These are phyloP conservation scores for Eleginops maclovinus DNA, from an alignment of 2,113 vertebrate species.

Conservation along the genomic window DNA sequence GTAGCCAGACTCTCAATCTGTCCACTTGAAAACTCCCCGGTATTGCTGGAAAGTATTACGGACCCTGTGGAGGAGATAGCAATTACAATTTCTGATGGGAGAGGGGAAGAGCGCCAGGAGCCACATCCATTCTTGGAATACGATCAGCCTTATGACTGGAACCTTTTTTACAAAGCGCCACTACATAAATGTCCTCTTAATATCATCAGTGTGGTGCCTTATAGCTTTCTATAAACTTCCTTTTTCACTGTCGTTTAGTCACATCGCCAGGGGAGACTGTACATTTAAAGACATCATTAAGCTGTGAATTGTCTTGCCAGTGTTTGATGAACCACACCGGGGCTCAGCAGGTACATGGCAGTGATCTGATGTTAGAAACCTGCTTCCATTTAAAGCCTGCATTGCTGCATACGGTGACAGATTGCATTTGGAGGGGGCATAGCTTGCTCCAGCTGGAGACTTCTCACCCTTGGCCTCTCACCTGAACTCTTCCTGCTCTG, in stretches of 20 bases:
- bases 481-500: conserved; percentile 68
- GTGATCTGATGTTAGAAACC: conserved; percentile 43
- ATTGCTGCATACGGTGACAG: conserved; percentile 62
- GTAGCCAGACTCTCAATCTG: conserved; percentile 78
- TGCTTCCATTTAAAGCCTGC: conserved; percentile 65
- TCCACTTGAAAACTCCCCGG: conserved; percentile 78
- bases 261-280: conserved; percentile 28
- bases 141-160: conserved; percentile 67
- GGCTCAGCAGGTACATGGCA: conserved; percentile 65
- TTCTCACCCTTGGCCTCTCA: conserved; percentile 67
- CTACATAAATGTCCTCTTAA: conserved; percentile 58
- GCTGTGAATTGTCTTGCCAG: conserved; percentile 50
- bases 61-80: conserved; percentile 73
- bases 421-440: conserved; percentile 65
- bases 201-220: conserved; percentile 25
- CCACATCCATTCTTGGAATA: conserved; percentile 64
- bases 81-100: conserved; percentile 75
- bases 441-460: conserved; percentile 72
- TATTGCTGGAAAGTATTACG: conserved; percentile 64
- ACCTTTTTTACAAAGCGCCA: conserved; percentile 60
- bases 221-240: conserved; percentile 9
- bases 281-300: conserved; percentile 56
- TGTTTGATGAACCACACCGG: conserved; percentile 53
- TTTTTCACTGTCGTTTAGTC: conserved; percentile 25
- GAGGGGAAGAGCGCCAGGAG: conserved; percentile 53